phyloP scores from a whole-genome alignment of 2,888 invertebrate species.

The Protonemura montana region DNA sequence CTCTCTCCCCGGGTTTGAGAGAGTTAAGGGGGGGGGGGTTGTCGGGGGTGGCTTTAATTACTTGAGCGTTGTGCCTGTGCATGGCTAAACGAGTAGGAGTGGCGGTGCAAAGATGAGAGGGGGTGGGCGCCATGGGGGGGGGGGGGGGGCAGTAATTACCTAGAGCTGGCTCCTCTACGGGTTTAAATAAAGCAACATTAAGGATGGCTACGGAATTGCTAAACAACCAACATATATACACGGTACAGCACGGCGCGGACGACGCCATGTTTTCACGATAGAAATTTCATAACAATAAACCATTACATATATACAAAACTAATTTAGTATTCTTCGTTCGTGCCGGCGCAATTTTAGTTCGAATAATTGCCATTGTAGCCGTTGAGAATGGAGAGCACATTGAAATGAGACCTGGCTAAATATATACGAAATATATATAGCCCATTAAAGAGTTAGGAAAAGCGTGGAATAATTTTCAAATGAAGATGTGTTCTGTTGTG shows the following conservation, averaged over 20 bases:
- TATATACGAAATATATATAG: not conserved
- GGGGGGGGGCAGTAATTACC: conserved; percentile 34
- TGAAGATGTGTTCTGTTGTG: not conserved
- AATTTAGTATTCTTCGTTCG: conserved; percentile 29
- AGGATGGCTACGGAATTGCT: conserved; percentile 39
- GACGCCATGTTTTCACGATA: conserved; percentile 34
- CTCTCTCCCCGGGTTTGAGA: conserved; percentile 36
- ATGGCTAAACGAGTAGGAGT: conserved; percentile 40
- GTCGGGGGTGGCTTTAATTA: conserved; percentile 47
- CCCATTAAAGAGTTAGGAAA: not conserved
- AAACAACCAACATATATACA: conserved; percentile 33
- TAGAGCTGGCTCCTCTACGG: conserved; percentile 37
- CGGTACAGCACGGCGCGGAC: not conserved
- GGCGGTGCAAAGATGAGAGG: conserved; percentile 8
- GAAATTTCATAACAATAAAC: conserved; percentile 39
- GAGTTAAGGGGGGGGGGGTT: conserved; percentile 28
- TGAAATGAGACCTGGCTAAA: conserved; percentile 20
- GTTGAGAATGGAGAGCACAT: conserved; percentile 20
- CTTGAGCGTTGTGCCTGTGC: conserved; percentile 43
- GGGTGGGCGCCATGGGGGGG: conserved; percentile 27
- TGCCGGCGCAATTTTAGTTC: conserved; percentile 25
- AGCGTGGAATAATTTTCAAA: conserved; percentile 1
- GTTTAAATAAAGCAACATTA: conserved; percentile 42
- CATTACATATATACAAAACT: conserved; percentile 29
- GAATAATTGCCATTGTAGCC: conserved; percentile 21